Conservation (phyloP, 2,888 invertebrate genomes). For the Trissoscelio sp. region DNA sequence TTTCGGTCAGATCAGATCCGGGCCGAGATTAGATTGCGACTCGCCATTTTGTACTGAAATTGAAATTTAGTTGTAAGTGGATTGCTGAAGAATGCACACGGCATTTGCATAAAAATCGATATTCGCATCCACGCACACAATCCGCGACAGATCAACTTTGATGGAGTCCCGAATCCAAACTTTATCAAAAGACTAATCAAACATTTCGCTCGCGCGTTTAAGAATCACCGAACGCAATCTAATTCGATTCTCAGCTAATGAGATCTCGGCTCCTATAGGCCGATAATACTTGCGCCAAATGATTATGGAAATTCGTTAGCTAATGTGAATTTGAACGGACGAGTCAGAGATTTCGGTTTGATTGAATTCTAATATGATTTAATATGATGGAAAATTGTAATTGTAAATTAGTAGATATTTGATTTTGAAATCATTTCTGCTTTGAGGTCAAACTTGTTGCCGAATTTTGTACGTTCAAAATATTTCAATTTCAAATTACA, state of each 20-base stretch:
- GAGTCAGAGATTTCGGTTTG: background rate
- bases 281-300: slow-evolving; percentile 5
- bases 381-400: background rate
- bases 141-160: slow-evolving; percentile 15
- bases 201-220: slow-evolving; percentile 22
- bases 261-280: background rate
- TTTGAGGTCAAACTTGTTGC: too few species aligned
- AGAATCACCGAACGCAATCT: slow-evolving; percentile 24
- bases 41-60: slow-evolving; percentile 36
- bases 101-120: slow-evolving; percentile 46
- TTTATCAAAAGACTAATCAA: slow-evolving; percentile 27
- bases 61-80: slow-evolving; percentile 51
- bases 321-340: slow-evolving; percentile 34
- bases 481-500: too few species aligned
- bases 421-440: too few species aligned
- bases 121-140: slow-evolving; percentile 21
- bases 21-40: slow-evolving; percentile 38
- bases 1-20: slow-evolving; percentile 9
- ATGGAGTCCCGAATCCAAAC: slow-evolving; percentile 19
- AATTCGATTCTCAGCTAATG: slow-evolving; percentile 28
- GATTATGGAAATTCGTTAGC: slow-evolving; percentile 33
- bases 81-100: slow-evolving; percentile 19
- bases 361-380: slow-evolving; percentile 21
- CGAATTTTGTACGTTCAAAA: too few species aligned
- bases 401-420: too few species aligned